These are phyloP conservation scores for Collichthys lucidus DNA, from an alignment of 2,113 vertebrate genomes.

Conservation along the genomic window DNA sequence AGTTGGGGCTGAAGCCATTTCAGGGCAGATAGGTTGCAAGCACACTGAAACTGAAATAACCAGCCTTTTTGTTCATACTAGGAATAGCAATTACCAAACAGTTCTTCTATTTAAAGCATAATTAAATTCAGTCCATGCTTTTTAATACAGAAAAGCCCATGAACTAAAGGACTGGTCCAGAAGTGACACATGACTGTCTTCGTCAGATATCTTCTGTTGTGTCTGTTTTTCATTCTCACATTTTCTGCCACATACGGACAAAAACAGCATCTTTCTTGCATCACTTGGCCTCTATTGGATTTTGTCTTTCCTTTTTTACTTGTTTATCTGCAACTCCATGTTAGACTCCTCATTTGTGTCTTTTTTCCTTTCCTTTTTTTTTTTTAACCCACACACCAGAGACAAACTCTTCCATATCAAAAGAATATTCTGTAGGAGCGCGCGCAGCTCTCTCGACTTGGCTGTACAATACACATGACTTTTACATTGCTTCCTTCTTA, in stretches of 20 bases:
- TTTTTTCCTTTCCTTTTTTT: fast-evolving
- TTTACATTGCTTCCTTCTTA: slow-evolving; percentile 24
- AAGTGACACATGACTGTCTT: background rate
- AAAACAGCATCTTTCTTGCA: background rate
- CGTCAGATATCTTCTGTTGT: background rate
- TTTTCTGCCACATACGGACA: background rate
- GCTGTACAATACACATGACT: slow-evolving; percentile 17
- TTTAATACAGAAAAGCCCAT: background rate
- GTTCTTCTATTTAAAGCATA: slow-evolving; percentile 15
- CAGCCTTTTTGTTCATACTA: slow-evolving; percentile 11
- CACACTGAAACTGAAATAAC: slow-evolving; percentile 34
- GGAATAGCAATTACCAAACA: slow-evolving; percentile 16
- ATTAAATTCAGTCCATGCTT: background rate
- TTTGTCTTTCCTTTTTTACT: background rate
- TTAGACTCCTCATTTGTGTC: slow-evolving; percentile 2
- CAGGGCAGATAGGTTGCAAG: slow-evolving; percentile 49
- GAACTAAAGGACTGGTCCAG: background rate
- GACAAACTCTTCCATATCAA: slow-evolving; percentile 23
- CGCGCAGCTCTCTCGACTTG: slow-evolving; percentile 4
- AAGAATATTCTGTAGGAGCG: slow-evolving; percentile 6
- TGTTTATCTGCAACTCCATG: background rate
- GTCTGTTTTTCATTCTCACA: background rate
- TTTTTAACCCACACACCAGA: slow-evolving; percentile 9
- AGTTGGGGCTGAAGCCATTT: slow-evolving; percentile 46
- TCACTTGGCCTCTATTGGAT: background rate